Percentiles rank a stretch among this genome's conserved stretches.
phyloP scores from a whole-genome alignment of 2,797 vertebrate genomes.

The Prunella strophiata region DNA sequence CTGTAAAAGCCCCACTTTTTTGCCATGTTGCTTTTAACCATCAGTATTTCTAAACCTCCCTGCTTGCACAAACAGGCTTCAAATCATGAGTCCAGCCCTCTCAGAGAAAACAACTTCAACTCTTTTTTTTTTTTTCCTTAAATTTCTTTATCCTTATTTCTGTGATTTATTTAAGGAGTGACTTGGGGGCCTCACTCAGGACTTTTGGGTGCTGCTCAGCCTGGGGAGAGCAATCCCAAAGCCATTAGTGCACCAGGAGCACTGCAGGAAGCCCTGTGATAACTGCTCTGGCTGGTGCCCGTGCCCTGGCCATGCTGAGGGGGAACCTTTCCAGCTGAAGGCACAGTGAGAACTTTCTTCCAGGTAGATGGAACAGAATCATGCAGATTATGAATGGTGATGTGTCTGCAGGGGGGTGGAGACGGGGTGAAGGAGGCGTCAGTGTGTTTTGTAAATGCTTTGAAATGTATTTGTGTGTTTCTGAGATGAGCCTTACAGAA shows the following conservation, averaged over 20 bases:
- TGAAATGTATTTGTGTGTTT: slow-evolving; percentile 70
- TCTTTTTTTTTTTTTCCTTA: fast-evolving
- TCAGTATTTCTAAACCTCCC: not conserved
- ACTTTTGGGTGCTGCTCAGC: not conserved
- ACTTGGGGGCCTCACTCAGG: not conserved
- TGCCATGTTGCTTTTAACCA: not conserved
- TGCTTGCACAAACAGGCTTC: not conserved
- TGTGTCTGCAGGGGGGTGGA: slow-evolving; percentile 20
- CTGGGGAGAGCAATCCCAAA: not conserved
- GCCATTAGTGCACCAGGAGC: not conserved
- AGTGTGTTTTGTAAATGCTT: slow-evolving; percentile 58
- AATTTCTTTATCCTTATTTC: fast-evolving
- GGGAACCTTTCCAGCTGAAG: not conserved
- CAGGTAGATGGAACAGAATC: slow-evolving; percentile 40
- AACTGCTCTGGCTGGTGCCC: not conserved
- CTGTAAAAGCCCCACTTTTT: not conserved
- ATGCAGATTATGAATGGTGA: slow-evolving; percentile 31
- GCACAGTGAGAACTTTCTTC: slow-evolving; percentile 45
- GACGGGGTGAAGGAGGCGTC: slow-evolving; percentile 18
- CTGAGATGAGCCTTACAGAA: slow-evolving; percentile 66
- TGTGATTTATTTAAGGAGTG: not conserved
- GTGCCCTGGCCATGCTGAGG: fast-evolving
- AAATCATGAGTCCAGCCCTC: not conserved
- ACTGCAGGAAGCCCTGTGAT: not conserved
- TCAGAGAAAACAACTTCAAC: not conserved